These are phyloP conservation scores for Prunella himalayana DNA, from an alignment of 2,113 vertebrate species.

Conservation along the genomic window DNA sequence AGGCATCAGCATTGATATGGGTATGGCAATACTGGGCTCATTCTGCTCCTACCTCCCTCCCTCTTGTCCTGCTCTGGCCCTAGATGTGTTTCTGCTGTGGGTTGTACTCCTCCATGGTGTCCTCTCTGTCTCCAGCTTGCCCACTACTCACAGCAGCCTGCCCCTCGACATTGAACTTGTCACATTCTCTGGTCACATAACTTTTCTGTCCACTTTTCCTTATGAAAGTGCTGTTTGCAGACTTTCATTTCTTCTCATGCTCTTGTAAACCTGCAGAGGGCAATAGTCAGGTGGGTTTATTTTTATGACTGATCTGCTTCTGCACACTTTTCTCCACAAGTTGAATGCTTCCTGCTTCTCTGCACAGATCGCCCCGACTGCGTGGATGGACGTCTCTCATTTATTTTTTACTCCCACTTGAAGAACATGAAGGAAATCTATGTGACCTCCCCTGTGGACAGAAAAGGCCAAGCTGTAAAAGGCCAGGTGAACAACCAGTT, in stretches of 20 bases:
- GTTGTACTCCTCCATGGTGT: background rate
- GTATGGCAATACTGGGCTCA: conserved; percentile 54
- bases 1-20: conserved; percentile 85
- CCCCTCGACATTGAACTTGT: background rate
- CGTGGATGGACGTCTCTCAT: conserved; percentile 81
- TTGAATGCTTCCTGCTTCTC: background rate
- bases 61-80: background rate
- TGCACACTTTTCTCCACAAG: background rate
- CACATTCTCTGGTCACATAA: background rate
- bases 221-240: background rate
- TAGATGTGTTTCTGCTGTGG: background rate
- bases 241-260: background rate
- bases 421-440: conserved; percentile 95
- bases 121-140: background rate
- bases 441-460: conserved; percentile 77
- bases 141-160: background rate
- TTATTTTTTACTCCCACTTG: conserved; percentile 90
- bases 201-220: background rate
- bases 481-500: conserved; percentile 81
- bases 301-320: background rate
- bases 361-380: conserved; percentile 90
- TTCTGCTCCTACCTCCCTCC: background rate
- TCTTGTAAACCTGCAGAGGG: background rate
- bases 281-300: background rate
- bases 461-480: conserved; percentile 78